phyloP scores from a whole-genome alignment of 2,113 vertebrate species.

The Genyomyrus donnyi region DNA sequence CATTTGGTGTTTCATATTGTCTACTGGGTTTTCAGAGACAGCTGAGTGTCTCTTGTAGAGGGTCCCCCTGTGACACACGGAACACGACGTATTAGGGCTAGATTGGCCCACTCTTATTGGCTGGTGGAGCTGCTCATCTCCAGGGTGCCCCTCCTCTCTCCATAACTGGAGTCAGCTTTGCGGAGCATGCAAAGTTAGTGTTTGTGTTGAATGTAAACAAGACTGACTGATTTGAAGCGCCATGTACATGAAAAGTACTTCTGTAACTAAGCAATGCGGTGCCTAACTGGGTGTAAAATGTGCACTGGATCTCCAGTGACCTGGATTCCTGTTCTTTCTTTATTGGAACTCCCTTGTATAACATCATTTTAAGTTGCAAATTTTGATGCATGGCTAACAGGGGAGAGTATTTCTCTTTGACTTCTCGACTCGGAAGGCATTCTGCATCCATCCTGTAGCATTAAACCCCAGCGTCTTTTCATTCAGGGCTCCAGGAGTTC shows the following conservation, averaged over 20 bases:
- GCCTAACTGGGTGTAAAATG: constrained; percentile 17
- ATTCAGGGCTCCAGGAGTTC: constrained; percentile 19
- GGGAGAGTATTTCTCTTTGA: constrained; percentile 22
- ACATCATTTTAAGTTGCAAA: not conserved
- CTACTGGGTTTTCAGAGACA: not conserved
- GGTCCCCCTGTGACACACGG: not conserved
- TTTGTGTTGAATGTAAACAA: not conserved
- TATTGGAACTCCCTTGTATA: constrained; percentile 4
- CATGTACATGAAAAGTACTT: not conserved
- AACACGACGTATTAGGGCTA: not conserved
- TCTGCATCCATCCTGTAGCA: constrained; percentile 30
- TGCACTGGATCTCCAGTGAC: constrained; percentile 24
- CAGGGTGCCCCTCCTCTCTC: not conserved
- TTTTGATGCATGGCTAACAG: constrained; percentile 38
- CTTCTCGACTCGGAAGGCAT: constrained; percentile 25
- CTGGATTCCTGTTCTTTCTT: constrained; percentile 23
- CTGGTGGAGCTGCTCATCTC: not conserved
- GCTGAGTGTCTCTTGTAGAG: not conserved
- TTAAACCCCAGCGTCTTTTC: constrained; percentile 26
- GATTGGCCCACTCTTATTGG: not conserved
- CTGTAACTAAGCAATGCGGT: too few species aligned
- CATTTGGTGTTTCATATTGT: not conserved
- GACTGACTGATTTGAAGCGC: not conserved
- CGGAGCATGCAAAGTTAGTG: not conserved
- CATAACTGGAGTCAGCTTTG: not conserved